Base-by-base conservation (phyloP, 2,113 vertebrate genomes). In the Aphyosemion australe region DNA sequence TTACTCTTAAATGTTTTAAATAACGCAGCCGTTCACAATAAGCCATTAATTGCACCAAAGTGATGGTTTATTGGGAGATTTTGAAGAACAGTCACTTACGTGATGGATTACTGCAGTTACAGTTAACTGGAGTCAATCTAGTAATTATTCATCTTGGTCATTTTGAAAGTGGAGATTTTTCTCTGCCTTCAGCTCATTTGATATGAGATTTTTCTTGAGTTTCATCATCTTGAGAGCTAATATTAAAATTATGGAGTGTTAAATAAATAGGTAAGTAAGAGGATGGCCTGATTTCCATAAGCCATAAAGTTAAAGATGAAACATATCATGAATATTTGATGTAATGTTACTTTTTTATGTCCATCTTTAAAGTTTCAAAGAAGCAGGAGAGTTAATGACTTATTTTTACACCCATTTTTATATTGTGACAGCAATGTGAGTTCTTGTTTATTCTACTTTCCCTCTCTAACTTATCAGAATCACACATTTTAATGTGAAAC, bases 241-340 rank as follows among this genome's bases (percentile, higher is more conserved):
- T 48, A 47, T 39, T 34, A 13, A 66, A 48, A 21, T 46, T 11
- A 54, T 48, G 26, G 46, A 32, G 41, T 21, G 32, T 62, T 62
- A 50, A 45, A 19, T 53, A 50, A 65, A 65, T 34, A 34, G 39
- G 32, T 34, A 54, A 65, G 61, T 45, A n/a, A 53, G 41, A 32
- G 41, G 62, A 65, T 65, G 51, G 34, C 51, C 62, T 54, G n/a
- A 65, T 65, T 65, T n/a, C 37, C 34, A 20, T 16, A 60, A 49
- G 46, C 7, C 46, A 10, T 37, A 34, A 45, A 37, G 59, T 61
- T 64, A 31, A 52, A 53, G 10, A 53, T 53, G 50, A 53, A 64
- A 53, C 42, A 12, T 45, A 19, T 52, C 50, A 32, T 54, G 12
- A 45, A 55, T 54, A 46, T 54, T 54, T 65, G 18, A 65, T 14